These are phyloP conservation scores for Puffinus mauretanicus DNA, from an alignment of 2,113 vertebrate species.

Conservation along the genomic window DNA sequence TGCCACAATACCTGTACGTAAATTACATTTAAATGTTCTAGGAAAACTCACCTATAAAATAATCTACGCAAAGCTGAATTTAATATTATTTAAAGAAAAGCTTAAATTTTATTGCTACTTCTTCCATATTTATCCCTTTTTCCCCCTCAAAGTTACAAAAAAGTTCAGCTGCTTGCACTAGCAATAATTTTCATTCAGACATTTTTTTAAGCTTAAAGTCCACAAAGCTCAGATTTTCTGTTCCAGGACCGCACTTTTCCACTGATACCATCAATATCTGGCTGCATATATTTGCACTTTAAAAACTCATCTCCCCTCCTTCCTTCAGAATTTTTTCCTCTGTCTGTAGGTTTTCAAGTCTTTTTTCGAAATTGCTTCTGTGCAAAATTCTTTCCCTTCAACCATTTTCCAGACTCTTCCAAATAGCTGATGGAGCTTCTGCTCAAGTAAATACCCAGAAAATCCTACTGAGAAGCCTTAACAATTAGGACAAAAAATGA, in stretches of 20 bases:
- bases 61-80: background rate
- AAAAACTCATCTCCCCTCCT: background rate
- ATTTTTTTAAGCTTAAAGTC: background rate
- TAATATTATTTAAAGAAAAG: background rate
- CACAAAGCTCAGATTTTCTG: background rate
- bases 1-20: background rate
- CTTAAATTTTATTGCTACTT: background rate
- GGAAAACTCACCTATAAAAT: background rate
- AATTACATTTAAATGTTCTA: background rate
- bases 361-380: background rate
- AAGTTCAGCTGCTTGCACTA: background rate
- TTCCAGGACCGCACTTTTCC: background rate
- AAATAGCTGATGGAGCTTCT: background rate
- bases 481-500: background rate
- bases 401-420: background rate
- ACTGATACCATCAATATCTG: background rate
- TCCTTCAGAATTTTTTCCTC: background rate
- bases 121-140: background rate
- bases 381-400: background rate
- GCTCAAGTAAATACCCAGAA: background rate
- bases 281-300: background rate
- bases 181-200: background rate
- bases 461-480: background rate
- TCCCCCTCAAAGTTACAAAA: background rate
- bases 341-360: background rate